Conservation (phyloP, 2,888 invertebrate genomes). For the Alentia gelatinosa region DNA sequence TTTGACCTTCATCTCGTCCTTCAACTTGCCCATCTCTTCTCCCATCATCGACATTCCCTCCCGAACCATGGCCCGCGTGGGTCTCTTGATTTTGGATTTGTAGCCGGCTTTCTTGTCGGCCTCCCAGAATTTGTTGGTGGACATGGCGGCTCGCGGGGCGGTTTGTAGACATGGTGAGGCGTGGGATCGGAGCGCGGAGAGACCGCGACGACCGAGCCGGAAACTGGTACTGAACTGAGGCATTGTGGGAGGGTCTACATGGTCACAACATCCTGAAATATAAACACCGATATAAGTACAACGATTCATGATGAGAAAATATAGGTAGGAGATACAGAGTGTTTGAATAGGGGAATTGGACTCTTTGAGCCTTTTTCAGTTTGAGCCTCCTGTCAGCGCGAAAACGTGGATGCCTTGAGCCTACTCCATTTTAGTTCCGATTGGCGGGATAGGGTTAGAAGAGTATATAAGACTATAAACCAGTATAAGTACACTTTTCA, state of each 20-base stretch:
- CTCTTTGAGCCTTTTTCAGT: too few relatives aligned
- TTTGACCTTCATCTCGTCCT: conserved; percentile 67
- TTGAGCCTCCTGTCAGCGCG: too few relatives aligned
- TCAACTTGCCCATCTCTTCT: conserved; percentile 85
- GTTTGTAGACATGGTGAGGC: not conserved
- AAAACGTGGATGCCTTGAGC: too few relatives aligned
- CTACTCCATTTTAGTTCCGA: too few relatives aligned
- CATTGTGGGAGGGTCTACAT: not conserved
- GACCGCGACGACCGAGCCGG: not conserved
- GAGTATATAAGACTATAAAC: too few relatives aligned
- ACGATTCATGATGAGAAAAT: too few relatives aligned
- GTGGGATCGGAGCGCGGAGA: not conserved
- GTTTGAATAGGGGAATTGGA: too few relatives aligned
- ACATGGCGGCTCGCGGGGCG: not conserved
- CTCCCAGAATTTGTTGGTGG: conserved; percentile 64
- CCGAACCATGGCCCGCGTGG: conserved; percentile 67
- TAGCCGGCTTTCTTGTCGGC: conserved; percentile 69
- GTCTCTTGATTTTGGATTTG: conserved; percentile 58
- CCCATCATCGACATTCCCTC: conserved; percentile 86
- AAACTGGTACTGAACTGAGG: not conserved
- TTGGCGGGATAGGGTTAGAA: too few relatives aligned
- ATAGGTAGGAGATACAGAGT: too few relatives aligned
- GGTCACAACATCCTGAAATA: not conserved
- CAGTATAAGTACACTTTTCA: too few relatives aligned
- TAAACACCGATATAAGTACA: too few relatives aligned